Percentiles rank a stretch among this genome's conserved stretches.
Evolutionary conservation across 2,888 invertebrate genomes (phyloP).

Genomic region (Ellobium chinense): DNA sequence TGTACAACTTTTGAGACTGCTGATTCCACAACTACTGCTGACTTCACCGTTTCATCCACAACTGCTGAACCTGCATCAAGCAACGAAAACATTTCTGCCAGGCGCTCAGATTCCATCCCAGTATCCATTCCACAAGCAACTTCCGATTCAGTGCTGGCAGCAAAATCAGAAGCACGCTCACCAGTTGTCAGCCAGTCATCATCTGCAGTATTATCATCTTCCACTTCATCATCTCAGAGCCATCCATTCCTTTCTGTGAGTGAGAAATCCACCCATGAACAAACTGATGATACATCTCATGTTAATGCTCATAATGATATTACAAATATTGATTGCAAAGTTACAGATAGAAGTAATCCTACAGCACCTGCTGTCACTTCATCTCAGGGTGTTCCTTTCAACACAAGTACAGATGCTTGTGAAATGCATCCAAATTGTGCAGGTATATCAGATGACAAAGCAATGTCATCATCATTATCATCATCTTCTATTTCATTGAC

Average conservation of each 20-base stretch:
- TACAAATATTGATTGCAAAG: not conserved
- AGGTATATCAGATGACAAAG: not conserved
- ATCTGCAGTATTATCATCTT: constrained; percentile 5
- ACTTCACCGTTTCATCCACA: not conserved
- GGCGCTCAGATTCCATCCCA: too few species aligned
- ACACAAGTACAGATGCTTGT: not conserved
- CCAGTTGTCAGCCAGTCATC: not conserved
- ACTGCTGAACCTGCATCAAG: not conserved
- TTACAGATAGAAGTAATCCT: not conserved
- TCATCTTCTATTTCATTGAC: not conserved
- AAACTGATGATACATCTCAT: not conserved
- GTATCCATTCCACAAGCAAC: not conserved
- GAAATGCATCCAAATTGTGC: not conserved
- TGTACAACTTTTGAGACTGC: constrained; percentile 6
- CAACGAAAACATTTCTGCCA: constrained; percentile 1
- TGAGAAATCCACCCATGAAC: constrained; percentile 16
- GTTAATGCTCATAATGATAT: not conserved
- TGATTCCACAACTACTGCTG: not conserved
- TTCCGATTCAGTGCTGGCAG: not conserved
- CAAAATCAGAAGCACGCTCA: not conserved
- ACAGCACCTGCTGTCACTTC: not conserved
- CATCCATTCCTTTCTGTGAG: not conserved
- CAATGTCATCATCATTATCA: not conserved
- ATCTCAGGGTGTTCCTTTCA: not conserved
- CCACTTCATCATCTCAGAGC: not conserved